A percentile compares a stretch with the other conserved stretches of the same genome.
phyloP scores from a whole-genome alignment of 2,888 invertebrate species.

The Cataglyphis cursor region DNA sequence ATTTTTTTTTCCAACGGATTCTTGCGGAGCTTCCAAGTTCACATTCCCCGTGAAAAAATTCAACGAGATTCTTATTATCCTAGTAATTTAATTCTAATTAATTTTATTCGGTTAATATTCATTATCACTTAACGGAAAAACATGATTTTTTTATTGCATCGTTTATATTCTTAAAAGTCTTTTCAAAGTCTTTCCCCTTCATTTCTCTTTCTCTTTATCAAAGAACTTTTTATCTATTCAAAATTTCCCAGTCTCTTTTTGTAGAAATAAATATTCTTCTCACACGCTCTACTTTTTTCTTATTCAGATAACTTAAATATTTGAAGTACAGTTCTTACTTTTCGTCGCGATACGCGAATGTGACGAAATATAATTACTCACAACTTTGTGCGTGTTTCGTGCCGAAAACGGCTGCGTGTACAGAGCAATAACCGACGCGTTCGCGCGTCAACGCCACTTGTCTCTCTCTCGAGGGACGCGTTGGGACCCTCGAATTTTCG shows the following conservation, averaged over 20 bases:
- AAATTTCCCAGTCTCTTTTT: not conserved
- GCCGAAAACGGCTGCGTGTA: conserved; percentile 49
- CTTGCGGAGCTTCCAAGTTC: not conserved
- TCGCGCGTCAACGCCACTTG: conserved; percentile 65
- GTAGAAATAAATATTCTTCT: not conserved
- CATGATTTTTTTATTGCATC: not conserved
- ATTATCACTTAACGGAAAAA: not conserved
- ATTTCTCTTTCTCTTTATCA: not conserved
- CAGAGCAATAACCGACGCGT: conserved; percentile 57
- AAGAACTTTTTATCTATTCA: not conserved
- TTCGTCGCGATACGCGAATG: not conserved
- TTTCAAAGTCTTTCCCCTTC: not conserved
- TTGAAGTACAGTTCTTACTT: not conserved
- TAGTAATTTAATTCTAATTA: conserved; percentile 17
- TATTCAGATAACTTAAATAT: not conserved
- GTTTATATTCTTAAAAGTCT: not conserved
- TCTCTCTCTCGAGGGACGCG: conserved; percentile 47
- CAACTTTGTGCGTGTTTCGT: conserved; percentile 39
- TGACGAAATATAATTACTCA: conserved; percentile 40
- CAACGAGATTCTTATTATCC: conserved; percentile 1
- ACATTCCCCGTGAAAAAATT: not conserved
- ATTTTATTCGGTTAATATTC: not conserved
- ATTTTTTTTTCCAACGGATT: not conserved
- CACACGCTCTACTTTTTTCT: not conserved
- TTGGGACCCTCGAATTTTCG: conserved; percentile 66